Evolutionary conservation across 2,888 invertebrate genomes (phyloP), one percentile per base, ranked within the genome.

Genomic region (Dusona sp.): DNA sequence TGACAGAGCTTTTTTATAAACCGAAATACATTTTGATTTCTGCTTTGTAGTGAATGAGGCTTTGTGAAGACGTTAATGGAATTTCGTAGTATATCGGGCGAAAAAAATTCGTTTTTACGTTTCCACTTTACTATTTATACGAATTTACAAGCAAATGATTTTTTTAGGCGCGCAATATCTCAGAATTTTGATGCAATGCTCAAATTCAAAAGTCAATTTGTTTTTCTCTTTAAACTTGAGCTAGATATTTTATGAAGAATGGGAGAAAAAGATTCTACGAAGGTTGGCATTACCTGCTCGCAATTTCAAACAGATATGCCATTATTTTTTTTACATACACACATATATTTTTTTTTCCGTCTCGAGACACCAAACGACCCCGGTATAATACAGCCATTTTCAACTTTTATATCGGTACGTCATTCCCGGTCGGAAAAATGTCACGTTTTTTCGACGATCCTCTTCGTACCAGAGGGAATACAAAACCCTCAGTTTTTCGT

Each of bases 311-410:
- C 42, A 70, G 67, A 61, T 77, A 45, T 45, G 68, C 54, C 25
- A 57, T 67, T 68, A 64, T 42, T 78, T 72, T 72, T 65, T 70
- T 70, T 70, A 9, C 2, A 22, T 13, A 54, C 33, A 45, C 2
- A 22, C n/a, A 61, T 29, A 29, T 61, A 54, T 64, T 42, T 29
- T 54, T 57, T 73, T 73, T 57, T 13, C 33, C 67, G 61, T 79
- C 64, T 48, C 57, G 67, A 72, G 61, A 57, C 72, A 54, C 74
- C 78, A 38, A 68, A 45, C 73, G 64, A 36, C 51, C 67, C 48
- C 68, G 77, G 70, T 74, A 84, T 84, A 81, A 84, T 80, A 86
- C 68, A 64, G 73, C 65, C 48, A 81, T 86, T 84, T 81, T 86
- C 77, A 57, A 78, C 80, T 74, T 84, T 86, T 84, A 80, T 81